Evolutionary conservation across 2,888 invertebrate species (phyloP), one percentile per base, ranked within the genome.

Genomic region (Heteropelma amictum): DNA sequence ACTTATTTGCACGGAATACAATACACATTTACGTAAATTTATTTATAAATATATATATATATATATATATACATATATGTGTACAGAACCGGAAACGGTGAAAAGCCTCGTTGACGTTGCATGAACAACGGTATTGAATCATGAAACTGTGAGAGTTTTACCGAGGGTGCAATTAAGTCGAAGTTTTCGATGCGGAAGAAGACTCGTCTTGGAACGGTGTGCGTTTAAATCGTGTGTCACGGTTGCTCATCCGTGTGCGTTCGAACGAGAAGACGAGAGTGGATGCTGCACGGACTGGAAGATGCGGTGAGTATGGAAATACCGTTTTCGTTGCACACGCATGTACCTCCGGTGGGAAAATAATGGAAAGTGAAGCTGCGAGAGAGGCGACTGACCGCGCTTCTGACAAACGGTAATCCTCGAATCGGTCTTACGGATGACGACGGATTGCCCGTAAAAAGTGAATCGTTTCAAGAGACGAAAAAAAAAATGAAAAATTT

Each of bases 281-380:
- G 61, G 51, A 60, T 38, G 69, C 35, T 58, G 64, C 38, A 21
- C 14, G 23, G 58, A 33, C 42, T 53, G 23, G 33, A 17, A n/a
- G n/a, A n/a, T 26, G 42, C 28, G 7, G 45, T 30, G 40, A 53
- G 47, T 54, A 64, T 51, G 60, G 54, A 70, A 70, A 70, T 60
- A 74, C 74, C 74, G 69, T 69, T 74, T n/a, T n/a, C n/a, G n/a
- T n/a, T n/a, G n/a, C n/a, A 69, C 17, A 74, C 69, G 64, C 45
- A 70, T 64, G 60, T 47, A 35, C 45, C n/a, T 8, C 12, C 42
- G 42, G n/a, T 1, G 33, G 10, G 47, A 33, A 6, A 63, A 63
- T 38, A 10, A 8, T 38, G 10, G 75, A 75, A 75, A 75, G 75
- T 75, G 75, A 75, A 67, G 71, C 71, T 71, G 54, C 54, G 2